phyloP scores from a whole-genome alignment of 2,797 vertebrate species.

The Jordanella pulchra region DNA sequence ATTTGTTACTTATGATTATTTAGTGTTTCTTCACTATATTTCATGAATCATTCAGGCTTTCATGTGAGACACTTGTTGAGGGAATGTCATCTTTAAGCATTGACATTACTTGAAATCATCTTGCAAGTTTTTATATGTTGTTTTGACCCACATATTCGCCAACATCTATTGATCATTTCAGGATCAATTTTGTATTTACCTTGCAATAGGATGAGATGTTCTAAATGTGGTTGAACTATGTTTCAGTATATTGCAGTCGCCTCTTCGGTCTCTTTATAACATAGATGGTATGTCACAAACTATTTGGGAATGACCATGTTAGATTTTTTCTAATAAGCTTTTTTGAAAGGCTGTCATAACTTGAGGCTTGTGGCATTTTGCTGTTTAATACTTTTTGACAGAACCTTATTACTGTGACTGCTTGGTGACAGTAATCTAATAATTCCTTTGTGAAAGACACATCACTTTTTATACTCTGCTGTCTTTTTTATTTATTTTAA shows the following conservation, averaged over 20 bases:
- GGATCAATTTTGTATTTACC: constrained; percentile 18
- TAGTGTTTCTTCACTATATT: not conserved
- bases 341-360: constrained; percentile 42
- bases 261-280: constrained; percentile 6
- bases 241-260: constrained; percentile 8
- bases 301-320: constrained; percentile 20
- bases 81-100: constrained; percentile 9
- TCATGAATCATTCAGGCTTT: not conserved
- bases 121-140: constrained; percentile 16
- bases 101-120: constrained; percentile 28
- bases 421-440: constrained; percentile 57
- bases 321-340: constrained; percentile 20
- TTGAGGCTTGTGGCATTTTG: constrained; percentile 37
- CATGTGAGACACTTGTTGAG: not conserved
- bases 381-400: constrained; percentile 53
- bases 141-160: constrained; percentile 20
- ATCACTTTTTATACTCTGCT: constrained; percentile 45
- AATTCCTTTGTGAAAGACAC: constrained; percentile 44
- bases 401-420: constrained; percentile 52
- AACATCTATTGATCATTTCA: constrained; percentile 27
- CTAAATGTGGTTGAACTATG: constrained; percentile 13
- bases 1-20: not conserved
- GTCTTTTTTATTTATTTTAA: constrained; percentile 29
- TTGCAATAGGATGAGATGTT: constrained; percentile 10
- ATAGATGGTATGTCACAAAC: constrained; percentile 40